These are phyloP conservation scores for Tadarida brasiliensis DNA, from an alignment of 2,797 vertebrate genomes.

Conservation along the genomic window DNA sequence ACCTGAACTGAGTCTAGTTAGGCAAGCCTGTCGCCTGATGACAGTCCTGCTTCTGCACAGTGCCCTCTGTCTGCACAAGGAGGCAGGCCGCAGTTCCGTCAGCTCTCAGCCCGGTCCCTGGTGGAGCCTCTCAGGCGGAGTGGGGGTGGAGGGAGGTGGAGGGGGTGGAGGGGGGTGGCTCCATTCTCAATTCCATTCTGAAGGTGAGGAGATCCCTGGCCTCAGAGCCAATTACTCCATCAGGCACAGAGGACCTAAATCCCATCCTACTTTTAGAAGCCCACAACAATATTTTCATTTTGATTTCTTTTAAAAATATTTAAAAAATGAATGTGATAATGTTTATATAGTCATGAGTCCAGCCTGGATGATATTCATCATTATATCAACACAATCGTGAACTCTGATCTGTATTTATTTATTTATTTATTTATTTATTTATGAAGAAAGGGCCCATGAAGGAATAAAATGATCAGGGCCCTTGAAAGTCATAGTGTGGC, in stretches of 20 bases:
- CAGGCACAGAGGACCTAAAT: not conserved
- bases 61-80: not conserved
- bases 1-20: not conserved
- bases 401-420: not conserved
- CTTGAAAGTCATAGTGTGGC: not conserved
- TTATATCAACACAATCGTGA: not conserved
- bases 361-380: not conserved
- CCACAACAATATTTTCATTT: not conserved
- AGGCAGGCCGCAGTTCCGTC: not conserved
- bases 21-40: not conserved
- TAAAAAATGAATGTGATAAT: not conserved
- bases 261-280: not conserved
- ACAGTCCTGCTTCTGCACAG: not conserved
- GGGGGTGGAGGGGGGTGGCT: no score
- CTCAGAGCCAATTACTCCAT: not conserved
- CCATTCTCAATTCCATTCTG: not conserved
- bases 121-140: not conserved
- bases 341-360: not conserved
- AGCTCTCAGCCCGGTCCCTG: not conserved
- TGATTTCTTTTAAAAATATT: slow-evolving; percentile 30
- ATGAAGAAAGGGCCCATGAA: not conserved
- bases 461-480: not conserved
- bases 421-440: not conserved
- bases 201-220: not conserved
- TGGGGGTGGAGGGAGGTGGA: no score